phyloP scores from a whole-genome alignment of 2,113 vertebrate species.

The Oncorhynchus tshawytscha region DNA sequence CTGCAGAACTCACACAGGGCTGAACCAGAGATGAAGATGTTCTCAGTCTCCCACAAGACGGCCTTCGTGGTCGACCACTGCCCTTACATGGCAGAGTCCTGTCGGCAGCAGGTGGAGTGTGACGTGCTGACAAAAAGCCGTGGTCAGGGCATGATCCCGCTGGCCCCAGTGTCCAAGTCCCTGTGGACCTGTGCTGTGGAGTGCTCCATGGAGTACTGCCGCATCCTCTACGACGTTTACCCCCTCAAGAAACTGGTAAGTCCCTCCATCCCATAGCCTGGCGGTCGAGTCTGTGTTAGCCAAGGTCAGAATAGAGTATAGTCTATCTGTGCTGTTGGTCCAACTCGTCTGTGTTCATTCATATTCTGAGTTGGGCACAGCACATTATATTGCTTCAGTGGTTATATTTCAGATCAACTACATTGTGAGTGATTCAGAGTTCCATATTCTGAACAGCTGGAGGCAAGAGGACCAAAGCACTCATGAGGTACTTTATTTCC shows the following conservation, averaged over 20 bases:
- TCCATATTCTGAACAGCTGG: conserved; percentile 95
- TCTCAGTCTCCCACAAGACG: conserved; percentile 95
- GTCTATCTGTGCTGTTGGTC: not conserved
- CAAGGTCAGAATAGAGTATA: too few species aligned
- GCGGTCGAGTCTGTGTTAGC: not conserved
- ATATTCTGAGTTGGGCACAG: too few species aligned
- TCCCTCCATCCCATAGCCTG: not conserved
- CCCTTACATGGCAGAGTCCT: conserved; percentile 97
- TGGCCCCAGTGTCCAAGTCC: conserved; percentile 95
- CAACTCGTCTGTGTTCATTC: too few species aligned
- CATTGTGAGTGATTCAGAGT: conserved; percentile 96
- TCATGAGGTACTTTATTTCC: conserved; percentile 83
- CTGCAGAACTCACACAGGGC: not conserved
- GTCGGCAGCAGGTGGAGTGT: conserved; percentile 95
- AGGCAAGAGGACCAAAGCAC: conserved; percentile 92
- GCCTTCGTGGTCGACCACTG: conserved; percentile 98
- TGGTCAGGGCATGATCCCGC: conserved; percentile 90
- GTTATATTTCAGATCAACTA: conserved; percentile 84
- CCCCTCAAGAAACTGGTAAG: conserved; percentile 91
- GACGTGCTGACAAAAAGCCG: conserved; percentile 96
- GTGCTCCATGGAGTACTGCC: conserved; percentile 97
- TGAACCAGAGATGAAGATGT: conserved; percentile 85
- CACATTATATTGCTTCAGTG: not conserved
- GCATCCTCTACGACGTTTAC: conserved; percentile 96
- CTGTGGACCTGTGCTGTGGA: conserved; percentile 97